Evolutionary conservation across 2,113 vertebrate genomes (phyloP).

Genomic region (Guaruba guarouba): DNA sequence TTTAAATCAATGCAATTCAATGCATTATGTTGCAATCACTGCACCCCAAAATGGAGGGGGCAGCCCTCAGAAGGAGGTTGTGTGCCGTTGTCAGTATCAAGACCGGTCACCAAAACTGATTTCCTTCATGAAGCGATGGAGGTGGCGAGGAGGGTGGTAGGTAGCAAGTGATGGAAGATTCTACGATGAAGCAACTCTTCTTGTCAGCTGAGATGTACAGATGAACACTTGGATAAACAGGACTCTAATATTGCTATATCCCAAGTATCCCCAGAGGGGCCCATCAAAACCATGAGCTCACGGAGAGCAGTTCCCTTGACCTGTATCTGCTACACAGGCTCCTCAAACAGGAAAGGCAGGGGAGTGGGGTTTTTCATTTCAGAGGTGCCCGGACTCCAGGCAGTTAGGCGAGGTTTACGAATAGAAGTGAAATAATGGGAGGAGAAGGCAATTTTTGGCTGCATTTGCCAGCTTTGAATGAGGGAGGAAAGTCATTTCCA

Average conservation of each 20-base stretch:
- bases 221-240: not conserved
- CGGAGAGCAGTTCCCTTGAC: not conserved
- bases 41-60: not conserved
- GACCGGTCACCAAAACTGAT: not conserved
- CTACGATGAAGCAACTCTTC: not conserved
- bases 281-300: not conserved
- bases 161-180: not conserved
- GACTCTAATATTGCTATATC: not conserved
- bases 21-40: not conserved
- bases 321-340: not conserved
- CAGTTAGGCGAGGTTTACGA: not conserved
- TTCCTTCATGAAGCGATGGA: rapidly evolving
- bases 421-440: not conserved
- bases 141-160: not conserved
- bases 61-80: not conserved
- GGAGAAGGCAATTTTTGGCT: not conserved
- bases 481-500: constrained; percentile 2
- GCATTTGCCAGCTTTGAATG: not conserved
- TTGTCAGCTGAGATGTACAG: not conserved
- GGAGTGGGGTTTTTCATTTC: not conserved
- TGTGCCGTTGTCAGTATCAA: not conserved
- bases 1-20: not conserved
- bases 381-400: not conserved
- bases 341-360: not conserved
- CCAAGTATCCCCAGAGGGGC: not conserved